Percentiles rank a stretch among this genome's conserved stretches.
Evolutionary conservation across 2,797 vertebrate species (phyloP).

Genomic region (Gallinago stenura): DNA sequence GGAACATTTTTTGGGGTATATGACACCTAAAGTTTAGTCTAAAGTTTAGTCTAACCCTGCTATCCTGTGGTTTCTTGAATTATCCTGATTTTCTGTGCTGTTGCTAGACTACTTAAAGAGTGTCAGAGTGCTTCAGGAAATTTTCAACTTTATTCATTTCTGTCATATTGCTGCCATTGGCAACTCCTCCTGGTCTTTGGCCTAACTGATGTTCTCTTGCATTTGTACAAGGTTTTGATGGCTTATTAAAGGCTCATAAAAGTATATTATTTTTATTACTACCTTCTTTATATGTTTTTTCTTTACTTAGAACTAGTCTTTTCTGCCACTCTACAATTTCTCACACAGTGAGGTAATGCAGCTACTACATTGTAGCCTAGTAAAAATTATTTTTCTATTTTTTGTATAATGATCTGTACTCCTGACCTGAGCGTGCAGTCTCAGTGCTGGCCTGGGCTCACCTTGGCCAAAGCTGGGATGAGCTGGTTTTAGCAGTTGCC

Average conservation of each 20-base stretch:
- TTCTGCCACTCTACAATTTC: not conserved
- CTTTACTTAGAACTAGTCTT: not conserved
- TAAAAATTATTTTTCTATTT: not conserved
- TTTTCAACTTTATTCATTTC: not conserved
- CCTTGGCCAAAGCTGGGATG: not conserved
- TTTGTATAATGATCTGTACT: not conserved
- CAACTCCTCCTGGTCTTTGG: not conserved
- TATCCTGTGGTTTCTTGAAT: not conserved
- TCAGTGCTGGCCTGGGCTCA: not conserved
- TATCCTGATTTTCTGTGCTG: not conserved
- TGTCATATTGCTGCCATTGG: not conserved
- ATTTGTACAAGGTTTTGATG: not conserved
- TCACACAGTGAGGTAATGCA: not conserved
- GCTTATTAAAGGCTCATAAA: not conserved
- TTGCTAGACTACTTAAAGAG: not conserved
- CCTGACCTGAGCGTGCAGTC: not conserved
- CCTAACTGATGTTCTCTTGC: not conserved
- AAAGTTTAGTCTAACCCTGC: not conserved
- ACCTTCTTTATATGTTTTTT: not conserved
- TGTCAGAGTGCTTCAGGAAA: not conserved
- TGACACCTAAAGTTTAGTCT: not conserved
- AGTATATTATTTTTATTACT: not conserved
- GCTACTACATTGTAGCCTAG: not conserved
- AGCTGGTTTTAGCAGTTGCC: not conserved
- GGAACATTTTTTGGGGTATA: not conserved